phyloP scores from a whole-genome alignment of 2,113 vertebrate species.

The Phoxinus phoxinus region DNA sequence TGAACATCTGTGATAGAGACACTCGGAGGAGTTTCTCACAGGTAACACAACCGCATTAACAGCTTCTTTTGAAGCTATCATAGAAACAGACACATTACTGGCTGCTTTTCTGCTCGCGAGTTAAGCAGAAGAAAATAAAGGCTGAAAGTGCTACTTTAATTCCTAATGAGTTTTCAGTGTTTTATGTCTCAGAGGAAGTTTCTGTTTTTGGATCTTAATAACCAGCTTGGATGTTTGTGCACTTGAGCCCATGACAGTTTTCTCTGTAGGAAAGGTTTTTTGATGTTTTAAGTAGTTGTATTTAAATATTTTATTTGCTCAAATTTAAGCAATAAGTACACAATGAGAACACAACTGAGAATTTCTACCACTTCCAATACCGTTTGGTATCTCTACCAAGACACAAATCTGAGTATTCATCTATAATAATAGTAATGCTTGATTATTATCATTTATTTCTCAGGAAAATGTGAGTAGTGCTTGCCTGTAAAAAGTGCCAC shows the following conservation, averaged over 20 bases:
- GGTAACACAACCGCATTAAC: constrained; percentile 26
- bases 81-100: constrained; percentile 28
- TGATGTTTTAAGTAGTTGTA: constrained; percentile 31
- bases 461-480: neutral
- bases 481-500: neutral
- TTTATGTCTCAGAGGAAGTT: constrained; percentile 32
- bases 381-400: neutral
- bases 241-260: neutral
- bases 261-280: constrained; percentile 13
- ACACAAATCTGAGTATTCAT: neutral
- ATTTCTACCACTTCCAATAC: neutral
- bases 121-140: constrained; percentile 6
- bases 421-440: neutral
- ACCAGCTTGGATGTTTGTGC: constrained; percentile 13
- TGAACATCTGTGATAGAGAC: constrained; percentile 51
- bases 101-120: constrained; percentile 28
- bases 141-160: constrained; percentile 13
- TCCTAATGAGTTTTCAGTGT: constrained; percentile 28
- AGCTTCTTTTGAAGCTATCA: constrained; percentile 30
- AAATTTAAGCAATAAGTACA: neutral
- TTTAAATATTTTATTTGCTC: constrained; percentile 21
- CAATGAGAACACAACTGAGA: constrained; percentile 4
- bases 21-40: constrained; percentile 25
- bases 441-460: neutral
- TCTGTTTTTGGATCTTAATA: constrained; percentile 29